Conservation (phyloP, 2,888 invertebrate species). For the Lasioglossum oenotherae region DNA sequence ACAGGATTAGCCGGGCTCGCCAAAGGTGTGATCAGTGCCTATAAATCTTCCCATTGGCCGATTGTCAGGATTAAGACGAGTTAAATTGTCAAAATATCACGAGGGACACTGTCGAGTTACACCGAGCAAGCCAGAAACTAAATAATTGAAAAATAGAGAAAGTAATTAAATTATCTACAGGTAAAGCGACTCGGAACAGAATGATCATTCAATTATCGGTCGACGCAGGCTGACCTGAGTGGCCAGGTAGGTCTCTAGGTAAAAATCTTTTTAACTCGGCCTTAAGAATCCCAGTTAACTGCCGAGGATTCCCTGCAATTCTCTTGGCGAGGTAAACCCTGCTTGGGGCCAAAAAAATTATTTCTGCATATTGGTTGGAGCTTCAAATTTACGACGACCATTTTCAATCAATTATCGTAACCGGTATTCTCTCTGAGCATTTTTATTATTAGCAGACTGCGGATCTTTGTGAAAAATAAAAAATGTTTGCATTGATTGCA, state of each 20-base stretch:
- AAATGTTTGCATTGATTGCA: too few relatives aligned
- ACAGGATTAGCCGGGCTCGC: conserved; percentile 40
- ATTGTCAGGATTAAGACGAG: neutral
- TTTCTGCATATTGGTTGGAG: too few relatives aligned
- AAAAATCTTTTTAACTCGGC: neutral
- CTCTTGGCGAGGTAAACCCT: neutral
- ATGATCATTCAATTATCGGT: neutral
- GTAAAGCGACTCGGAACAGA: neutral
- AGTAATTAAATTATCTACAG: neutral
- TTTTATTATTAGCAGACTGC: too few relatives aligned
- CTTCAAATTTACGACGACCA: too few relatives aligned
- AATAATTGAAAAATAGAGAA: neutral
- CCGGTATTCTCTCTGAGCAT: too few relatives aligned
- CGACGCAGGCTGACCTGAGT: neutral
- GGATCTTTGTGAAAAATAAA: too few relatives aligned
- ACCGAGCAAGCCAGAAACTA: neutral
- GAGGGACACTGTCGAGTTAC: neutral
- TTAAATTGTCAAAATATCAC: neutral
- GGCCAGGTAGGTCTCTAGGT: neutral
- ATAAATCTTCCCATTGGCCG: neutral
- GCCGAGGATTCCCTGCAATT: neutral
- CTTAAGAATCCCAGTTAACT: neutral
- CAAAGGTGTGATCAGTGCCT: conserved; percentile 21
- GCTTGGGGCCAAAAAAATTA: too few relatives aligned
- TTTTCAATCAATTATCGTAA: too few relatives aligned